A percentile compares a stretch with the other conserved stretches of the same genome.
Evolutionary conservation across 2,888 invertebrate species (phyloP).

Genomic region (Drosophila quasianomalipes): DNA sequence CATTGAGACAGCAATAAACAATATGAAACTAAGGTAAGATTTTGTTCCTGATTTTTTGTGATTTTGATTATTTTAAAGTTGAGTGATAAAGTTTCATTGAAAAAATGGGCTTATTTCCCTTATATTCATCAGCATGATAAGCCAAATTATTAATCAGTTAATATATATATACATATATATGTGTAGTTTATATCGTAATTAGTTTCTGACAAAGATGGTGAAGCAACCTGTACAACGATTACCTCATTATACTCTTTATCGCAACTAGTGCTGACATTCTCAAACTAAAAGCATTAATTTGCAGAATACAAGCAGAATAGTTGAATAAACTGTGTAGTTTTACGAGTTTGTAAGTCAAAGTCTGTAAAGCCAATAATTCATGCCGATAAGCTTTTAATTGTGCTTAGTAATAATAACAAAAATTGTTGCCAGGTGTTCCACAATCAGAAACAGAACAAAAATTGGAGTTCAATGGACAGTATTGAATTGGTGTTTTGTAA

Average conservation of each 20-base stretch:
- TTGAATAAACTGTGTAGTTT: constrained; percentile 42
- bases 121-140: constrained; percentile 56
- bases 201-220: not conserved
- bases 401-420: not conserved
- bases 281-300: constrained; percentile 23
- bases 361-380: not conserved
- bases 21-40: constrained; percentile 81
- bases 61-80: not conserved
- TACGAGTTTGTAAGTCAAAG: constrained; percentile 26
- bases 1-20: constrained; percentile 68
- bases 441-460: not conserved
- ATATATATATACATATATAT: not conserved
- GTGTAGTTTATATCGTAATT: constrained; percentile 17
- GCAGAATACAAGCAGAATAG: constrained; percentile 9
- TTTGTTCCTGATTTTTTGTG: not conserved
- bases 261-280: not conserved
- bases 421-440: constrained; percentile 40
- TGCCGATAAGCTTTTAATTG: constrained; percentile 1
- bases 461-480: constrained; percentile 58
- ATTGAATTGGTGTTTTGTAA: constrained; percentile 42
- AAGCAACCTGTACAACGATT: not conserved
- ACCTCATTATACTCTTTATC: not conserved
- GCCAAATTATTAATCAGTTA: constrained; percentile 29
- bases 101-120: not conserved
- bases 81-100: not conserved